Percentiles rank a stretch among this genome's conserved stretches.
These are phyloP conservation scores for Lycodopsis pacificus DNA, from an alignment of 2,797 vertebrate species.

Conservation along the genomic window DNA sequence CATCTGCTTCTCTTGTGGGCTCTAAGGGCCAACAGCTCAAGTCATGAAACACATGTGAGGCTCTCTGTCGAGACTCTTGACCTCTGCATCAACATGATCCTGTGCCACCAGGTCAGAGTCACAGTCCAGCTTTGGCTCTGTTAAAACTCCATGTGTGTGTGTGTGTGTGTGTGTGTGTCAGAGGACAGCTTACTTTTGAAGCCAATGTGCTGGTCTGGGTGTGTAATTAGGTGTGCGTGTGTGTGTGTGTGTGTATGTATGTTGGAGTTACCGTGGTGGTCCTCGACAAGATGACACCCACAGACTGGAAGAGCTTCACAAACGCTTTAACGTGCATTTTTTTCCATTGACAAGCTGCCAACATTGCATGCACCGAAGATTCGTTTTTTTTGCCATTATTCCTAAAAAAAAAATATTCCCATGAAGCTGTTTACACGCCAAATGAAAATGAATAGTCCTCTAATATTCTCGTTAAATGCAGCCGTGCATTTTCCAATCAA, in stretches of 20 bases:
- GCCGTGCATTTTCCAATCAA: not conserved
- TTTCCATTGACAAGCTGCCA: not conserved
- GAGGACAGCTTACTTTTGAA: too few species aligned
- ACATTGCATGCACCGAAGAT: not conserved
- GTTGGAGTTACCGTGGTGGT: slow-evolving; percentile 34
- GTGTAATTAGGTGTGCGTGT: not conserved
- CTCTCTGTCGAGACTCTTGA: slow-evolving; percentile 27
- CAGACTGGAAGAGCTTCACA: slow-evolving; percentile 23
- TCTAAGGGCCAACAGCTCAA: slow-evolving; percentile 16
- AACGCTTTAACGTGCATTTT: not conserved
- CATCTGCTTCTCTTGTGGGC: slow-evolving; percentile 11
- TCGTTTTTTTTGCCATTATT: not conserved
- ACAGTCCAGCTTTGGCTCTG: slow-evolving; percentile 17
- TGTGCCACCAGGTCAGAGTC: slow-evolving; percentile 28
- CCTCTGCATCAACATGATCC: slow-evolving; percentile 36
- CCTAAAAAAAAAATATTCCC: not conserved
- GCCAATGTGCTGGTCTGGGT: too few species aligned
- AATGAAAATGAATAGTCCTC: not conserved
- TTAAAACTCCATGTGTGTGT: slow-evolving; percentile 9
- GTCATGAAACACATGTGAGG: slow-evolving; percentile 46
- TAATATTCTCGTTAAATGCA: not conserved
- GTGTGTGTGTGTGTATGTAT: slow-evolving; percentile 17
- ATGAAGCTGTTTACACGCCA: not conserved
- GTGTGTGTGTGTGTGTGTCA: slow-evolving; percentile 4
- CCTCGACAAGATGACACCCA: slow-evolving; percentile 5